phyloP scores from a whole-genome alignment of 2,888 invertebrate genomes.

The Emmelina monodactyla region DNA sequence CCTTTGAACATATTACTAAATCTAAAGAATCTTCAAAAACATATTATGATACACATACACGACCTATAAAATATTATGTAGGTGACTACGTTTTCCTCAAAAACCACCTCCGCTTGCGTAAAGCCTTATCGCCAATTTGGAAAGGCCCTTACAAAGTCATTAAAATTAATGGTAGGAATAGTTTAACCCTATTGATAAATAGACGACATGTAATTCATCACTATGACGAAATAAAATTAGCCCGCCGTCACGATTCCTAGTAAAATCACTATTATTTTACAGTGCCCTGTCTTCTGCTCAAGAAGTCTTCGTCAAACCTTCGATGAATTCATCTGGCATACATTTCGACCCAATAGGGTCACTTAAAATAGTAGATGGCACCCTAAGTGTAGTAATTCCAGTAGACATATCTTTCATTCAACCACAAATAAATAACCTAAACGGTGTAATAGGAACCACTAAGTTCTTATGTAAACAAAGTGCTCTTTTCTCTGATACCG shows the following conservation, averaged over 20 bases:
- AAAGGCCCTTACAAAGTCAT: slow-evolving; percentile 20
- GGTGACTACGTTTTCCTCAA: slow-evolving; percentile 16
- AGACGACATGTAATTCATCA: slow-evolving; percentile 15
- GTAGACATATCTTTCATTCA: slow-evolving; percentile 14
- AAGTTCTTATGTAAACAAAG: slow-evolving; percentile 11
- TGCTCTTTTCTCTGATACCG: slow-evolving; percentile 1
- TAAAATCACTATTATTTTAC: too few relatives aligned
- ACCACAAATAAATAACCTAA: slow-evolving; percentile 15
- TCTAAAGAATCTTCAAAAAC: slow-evolving; percentile 22
- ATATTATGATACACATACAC: slow-evolving; percentile 14
- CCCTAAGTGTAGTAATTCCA: slow-evolving; percentile 12
- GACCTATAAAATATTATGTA: slow-evolving; percentile 10
- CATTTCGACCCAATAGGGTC: slow-evolving; percentile 17
- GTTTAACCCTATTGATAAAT: slow-evolving; percentile 16
- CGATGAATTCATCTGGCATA: slow-evolving; percentile 12
- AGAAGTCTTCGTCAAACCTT: too few relatives aligned
- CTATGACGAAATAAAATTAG: slow-evolving; percentile 14
- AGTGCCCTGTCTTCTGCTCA: too few relatives aligned
- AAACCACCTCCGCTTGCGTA: slow-evolving; percentile 15
- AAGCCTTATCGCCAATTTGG: slow-evolving; percentile 19
- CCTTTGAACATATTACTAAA: slow-evolving; percentile 17
- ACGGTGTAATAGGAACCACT: slow-evolving; percentile 9
- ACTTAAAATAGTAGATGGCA: slow-evolving; percentile 12
- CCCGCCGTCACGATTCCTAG: too few relatives aligned
- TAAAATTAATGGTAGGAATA: slow-evolving; percentile 17